A percentile compares a stretch with the other conserved stretches of the same genome.
These are phyloP conservation scores for Cerceris ruficornis DNA, from an alignment of 2,888 invertebrate species.

Conservation along the genomic window DNA sequence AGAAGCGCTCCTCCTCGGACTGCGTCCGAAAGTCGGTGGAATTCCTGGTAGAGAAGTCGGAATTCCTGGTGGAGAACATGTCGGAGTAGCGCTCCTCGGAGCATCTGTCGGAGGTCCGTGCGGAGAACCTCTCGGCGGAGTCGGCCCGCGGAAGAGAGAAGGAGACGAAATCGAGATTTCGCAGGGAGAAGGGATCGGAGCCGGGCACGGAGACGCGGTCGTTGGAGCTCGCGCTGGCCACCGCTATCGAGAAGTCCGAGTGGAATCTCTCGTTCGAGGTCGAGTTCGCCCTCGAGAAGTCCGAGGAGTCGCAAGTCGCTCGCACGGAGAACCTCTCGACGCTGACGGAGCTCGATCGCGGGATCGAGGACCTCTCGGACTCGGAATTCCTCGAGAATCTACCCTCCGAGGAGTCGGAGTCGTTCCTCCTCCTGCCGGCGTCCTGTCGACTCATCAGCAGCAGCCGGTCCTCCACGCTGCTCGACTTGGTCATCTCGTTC, in stretches of 20 bases:
- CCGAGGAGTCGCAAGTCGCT: conserved; percentile 80
- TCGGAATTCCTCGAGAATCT: conserved; percentile 77
- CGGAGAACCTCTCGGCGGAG: conserved; percentile 73
- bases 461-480: conserved; percentile 76
- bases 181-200: conserved; percentile 78
- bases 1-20: conserved; percentile 86
- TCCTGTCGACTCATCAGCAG: conserved; percentile 69
- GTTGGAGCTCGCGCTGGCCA: conserved; percentile 79
- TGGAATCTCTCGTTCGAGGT: conserved; percentile 80
- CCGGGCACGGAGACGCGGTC: conserved; percentile 79
- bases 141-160: conserved; percentile 74
- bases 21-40: conserved; percentile 80
- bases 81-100: conserved; percentile 77
- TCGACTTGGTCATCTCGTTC: conserved; percentile 76
- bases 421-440: conserved; percentile 63
- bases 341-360: conserved; percentile 78
- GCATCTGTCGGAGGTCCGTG: conserved; percentile 74
- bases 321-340: conserved; percentile 79
- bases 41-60: conserved; percentile 78
- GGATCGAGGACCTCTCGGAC: conserved; percentile 78
- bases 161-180: conserved; percentile 77
- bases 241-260: conserved; percentile 80
- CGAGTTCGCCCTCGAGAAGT: conserved; percentile 79
- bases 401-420: conserved; percentile 76
- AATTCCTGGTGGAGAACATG: conserved; percentile 77